These are phyloP conservation scores for Andrena cerasifolii DNA, from an alignment of 1,140 invertebrate species.

Conservation along the genomic window DNA sequence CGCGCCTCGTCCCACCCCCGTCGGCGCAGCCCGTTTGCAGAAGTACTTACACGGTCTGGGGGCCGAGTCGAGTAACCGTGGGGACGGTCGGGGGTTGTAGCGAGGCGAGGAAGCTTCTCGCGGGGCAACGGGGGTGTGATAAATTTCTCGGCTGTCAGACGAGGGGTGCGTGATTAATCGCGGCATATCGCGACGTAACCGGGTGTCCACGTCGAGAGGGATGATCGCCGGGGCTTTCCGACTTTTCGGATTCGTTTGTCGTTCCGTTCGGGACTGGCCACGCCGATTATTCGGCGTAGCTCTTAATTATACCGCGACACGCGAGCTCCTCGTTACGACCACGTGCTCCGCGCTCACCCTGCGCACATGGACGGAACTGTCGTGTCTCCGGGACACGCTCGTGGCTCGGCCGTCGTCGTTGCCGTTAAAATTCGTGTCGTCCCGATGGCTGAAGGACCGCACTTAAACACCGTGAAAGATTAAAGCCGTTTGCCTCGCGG, in stretches of 20 bases:
- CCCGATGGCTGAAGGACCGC: slow-evolving; percentile 1
- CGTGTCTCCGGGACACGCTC: slow-evolving; percentile 51
- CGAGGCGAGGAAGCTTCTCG: slow-evolving; percentile 29
- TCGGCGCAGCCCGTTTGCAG: neutral
- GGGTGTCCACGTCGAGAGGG: slow-evolving; percentile 22
- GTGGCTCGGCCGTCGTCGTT: too few relatives aligned
- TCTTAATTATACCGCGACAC: slow-evolving; percentile 59
- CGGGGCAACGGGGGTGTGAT: slow-evolving; percentile 17
- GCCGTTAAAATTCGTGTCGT: slow-evolving; percentile 29
- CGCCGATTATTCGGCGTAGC: slow-evolving; percentile 50
- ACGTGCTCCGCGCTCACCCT: slow-evolving; percentile 51
- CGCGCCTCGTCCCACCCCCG: neutral
- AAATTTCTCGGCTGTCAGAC: slow-evolving; percentile 35
- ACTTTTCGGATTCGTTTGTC: slow-evolving; percentile 62
- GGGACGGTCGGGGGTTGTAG: too few relatives aligned
- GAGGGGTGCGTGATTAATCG: slow-evolving; percentile 36
- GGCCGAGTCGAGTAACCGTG: too few relatives aligned
- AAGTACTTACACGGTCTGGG: neutral
- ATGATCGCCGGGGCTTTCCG: slow-evolving; percentile 48
- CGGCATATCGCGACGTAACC: slow-evolving; percentile 37
- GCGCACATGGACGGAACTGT: slow-evolving; percentile 47
- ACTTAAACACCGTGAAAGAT: slow-evolving; percentile 33
- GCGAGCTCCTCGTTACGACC: slow-evolving; percentile 58
- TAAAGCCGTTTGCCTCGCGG: slow-evolving; percentile 4
- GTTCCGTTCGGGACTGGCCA: slow-evolving; percentile 23